phyloP scores from a whole-genome alignment of 1,140 invertebrate genomes.

The Neodiprion lecontei region DNA sequence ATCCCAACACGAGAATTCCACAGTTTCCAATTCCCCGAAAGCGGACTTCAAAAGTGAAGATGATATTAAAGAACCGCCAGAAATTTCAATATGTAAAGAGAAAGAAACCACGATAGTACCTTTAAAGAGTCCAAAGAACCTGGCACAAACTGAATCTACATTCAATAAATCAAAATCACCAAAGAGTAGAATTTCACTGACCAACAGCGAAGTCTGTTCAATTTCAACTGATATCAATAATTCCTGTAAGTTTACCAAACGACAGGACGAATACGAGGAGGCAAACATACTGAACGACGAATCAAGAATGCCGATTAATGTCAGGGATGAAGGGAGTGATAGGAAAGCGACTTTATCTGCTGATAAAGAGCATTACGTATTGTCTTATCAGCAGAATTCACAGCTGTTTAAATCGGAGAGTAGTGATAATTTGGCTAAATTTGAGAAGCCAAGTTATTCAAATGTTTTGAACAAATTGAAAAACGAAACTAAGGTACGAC shows the following conservation, averaged over 20 bases:
- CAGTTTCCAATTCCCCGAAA: background rate
- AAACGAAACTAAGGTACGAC: constrained; percentile 31
- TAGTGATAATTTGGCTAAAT: constrained; percentile 32
- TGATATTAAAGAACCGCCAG: background rate
- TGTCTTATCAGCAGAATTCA: constrained; percentile 22
- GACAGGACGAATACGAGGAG: constrained; percentile 50
- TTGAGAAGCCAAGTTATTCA: constrained; percentile 40
- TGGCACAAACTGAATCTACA: background rate
- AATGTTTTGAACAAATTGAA: constrained; percentile 35
- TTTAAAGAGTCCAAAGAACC: background rate
- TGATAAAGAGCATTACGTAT: constrained; percentile 27
- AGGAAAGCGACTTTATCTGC: constrained; percentile 27
- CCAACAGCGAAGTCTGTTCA: background rate
- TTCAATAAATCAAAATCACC: constrained; percentile 1
- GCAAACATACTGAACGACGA: constrained; percentile 48
- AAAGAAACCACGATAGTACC: background rate
- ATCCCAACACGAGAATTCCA: background rate
- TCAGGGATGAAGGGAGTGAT: background rate
- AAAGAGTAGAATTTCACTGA: background rate
- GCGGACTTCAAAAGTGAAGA: background rate
- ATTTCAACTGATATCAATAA: constrained; percentile 17
- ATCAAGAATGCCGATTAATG: background rate
- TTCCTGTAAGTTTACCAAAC: constrained; percentile 42
- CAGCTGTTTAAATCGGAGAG: constrained; percentile 26
- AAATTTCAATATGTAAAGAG: background rate